Evolutionary conservation across 2,113 vertebrate genomes (phyloP).

Genomic region (Pollimyrus isidori): DNA sequence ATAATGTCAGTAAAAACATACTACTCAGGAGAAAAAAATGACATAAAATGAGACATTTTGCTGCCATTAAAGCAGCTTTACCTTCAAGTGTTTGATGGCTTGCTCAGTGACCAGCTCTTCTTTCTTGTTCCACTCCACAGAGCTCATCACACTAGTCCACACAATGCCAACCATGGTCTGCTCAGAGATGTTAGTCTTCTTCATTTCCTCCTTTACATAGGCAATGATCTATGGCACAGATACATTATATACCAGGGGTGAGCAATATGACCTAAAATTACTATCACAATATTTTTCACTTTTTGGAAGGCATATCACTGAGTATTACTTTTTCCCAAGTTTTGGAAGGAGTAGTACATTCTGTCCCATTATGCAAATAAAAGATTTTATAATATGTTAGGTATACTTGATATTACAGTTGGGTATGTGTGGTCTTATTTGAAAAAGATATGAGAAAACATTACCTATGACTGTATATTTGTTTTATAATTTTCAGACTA

Average conservation of each 20-base stretch:
- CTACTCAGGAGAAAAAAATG: not conserved
- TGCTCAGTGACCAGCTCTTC: conserved; percentile 98
- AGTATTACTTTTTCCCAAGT: no score
- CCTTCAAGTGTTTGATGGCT: conserved; percentile 98
- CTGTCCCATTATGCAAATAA: no score
- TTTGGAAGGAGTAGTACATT: no score
- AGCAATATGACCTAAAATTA: no score
- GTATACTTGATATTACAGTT: no score
- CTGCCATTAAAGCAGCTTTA: conserved; percentile 16
- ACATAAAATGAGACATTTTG: not conserved
- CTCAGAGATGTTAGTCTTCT: conserved; percentile 87
- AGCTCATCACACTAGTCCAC: conserved; percentile 95
- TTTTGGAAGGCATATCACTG: no score
- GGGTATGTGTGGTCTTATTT: no score
- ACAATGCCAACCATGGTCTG: conserved; percentile 86
- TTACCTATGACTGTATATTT: no score
- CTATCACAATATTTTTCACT: no score
- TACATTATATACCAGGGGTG: not conserved
- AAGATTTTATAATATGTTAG: no score
- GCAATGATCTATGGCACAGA: conserved; percentile 72
- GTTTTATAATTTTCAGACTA: no score
- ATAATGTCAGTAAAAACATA: not conserved
- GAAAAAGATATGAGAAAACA: no score
- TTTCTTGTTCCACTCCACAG: conserved; percentile 98
- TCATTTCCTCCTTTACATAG: conserved; percentile 94